These are phyloP conservation scores for Patagioenas fasciata DNA, from an alignment of 2,113 vertebrate species.

Conservation along the genomic window DNA sequence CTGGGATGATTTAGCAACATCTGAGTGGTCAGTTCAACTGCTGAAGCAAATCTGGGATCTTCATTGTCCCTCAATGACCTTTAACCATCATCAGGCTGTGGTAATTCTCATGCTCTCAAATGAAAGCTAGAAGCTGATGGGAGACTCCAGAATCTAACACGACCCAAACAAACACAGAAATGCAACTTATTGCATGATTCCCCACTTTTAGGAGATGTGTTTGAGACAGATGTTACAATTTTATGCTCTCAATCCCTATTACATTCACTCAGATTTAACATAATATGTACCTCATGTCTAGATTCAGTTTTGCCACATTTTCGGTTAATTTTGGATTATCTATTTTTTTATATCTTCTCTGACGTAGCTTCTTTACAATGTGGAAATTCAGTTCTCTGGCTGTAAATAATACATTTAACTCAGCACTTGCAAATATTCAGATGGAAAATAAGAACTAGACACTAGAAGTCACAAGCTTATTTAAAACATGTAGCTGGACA, in stretches of 20 bases:
- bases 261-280: neutral
- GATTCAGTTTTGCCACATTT: neutral
- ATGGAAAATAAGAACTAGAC: neutral
- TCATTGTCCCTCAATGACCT: neutral
- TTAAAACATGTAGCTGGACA: slow-evolving; percentile 38
- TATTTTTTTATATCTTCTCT: neutral
- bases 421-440: neutral
- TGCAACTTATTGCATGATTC: neutral
- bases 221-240: neutral
- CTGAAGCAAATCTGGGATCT: neutral
- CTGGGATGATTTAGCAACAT: neutral
- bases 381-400: neutral
- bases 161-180: neutral
- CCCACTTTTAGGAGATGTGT: neutral
- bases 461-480: neutral
- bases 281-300: fast-evolving
- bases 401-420: neutral
- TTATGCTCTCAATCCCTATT: neutral
- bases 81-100: neutral
- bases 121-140: neutral
- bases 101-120: neutral
- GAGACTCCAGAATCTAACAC: neutral
- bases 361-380: neutral
- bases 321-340: neutral
- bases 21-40: neutral